These are phyloP conservation scores for Macropis europaea DNA, from an alignment of 2,888 invertebrate species.

Conservation along the genomic window DNA sequence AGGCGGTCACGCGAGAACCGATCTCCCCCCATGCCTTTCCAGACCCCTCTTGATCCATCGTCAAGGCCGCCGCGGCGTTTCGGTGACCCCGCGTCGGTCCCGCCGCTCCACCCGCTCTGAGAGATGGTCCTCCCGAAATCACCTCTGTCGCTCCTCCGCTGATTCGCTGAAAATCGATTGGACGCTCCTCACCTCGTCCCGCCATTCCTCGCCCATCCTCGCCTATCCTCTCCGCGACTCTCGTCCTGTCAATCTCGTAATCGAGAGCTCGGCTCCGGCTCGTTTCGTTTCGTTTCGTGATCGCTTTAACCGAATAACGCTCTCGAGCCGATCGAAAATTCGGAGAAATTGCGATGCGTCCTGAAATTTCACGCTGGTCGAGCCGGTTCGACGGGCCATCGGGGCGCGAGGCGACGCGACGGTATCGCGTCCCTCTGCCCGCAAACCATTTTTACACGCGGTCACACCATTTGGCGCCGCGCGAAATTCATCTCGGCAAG, in stretches of 20 bases:
- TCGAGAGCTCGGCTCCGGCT: too few relatives aligned
- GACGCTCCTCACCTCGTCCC: background rate
- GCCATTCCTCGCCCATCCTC: too few relatives aligned
- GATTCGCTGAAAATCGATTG: slow-evolving; percentile 28
- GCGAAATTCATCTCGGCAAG: slow-evolving; percentile 61
- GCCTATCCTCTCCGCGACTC: background rate
- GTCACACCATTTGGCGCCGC: slow-evolving; percentile 44
- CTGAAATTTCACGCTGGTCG: slow-evolving; percentile 49
- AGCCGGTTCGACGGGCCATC: background rate
- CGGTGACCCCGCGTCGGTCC: too few relatives aligned
- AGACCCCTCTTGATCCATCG: slow-evolving; percentile 32
- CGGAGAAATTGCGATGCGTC: slow-evolving; percentile 40
- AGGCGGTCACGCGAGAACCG: slow-evolving; percentile 76
- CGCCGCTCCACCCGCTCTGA: too few relatives aligned
- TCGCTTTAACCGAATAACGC: slow-evolving; percentile 50
- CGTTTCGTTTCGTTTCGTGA: slow-evolving; percentile 47
- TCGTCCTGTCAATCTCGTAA: slow-evolving; percentile 41
- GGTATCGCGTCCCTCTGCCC: slow-evolving; percentile 12
- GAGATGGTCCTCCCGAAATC: too few relatives aligned
- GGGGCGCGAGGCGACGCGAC: background rate
- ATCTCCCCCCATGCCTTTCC: slow-evolving; percentile 35
- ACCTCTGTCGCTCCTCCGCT: too few relatives aligned
- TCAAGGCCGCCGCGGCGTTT: slow-evolving; percentile 42
- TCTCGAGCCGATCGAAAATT: slow-evolving; percentile 46
- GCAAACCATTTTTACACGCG: slow-evolving; percentile 58